Base-by-base conservation (phyloP, 1,140 invertebrate genomes). In the Macrobrachium rosenbergii region DNA sequence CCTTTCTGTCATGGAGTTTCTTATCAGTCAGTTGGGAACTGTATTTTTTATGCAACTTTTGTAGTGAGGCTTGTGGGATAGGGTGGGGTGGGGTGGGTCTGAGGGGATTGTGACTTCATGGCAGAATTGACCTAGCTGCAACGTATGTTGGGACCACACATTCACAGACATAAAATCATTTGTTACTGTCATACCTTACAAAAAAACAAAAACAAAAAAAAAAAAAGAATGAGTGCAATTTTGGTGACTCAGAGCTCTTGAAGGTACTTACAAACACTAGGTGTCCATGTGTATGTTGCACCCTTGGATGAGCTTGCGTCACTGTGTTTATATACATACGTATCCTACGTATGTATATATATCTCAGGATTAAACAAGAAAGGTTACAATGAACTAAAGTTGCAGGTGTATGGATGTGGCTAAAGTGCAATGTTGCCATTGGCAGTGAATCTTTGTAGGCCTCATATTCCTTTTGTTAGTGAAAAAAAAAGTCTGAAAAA, bases 361-460 rank as follows among this genome's bases (percentile, higher is more conserved):
- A 52, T 52, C 52, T 52, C 52, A 52, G 52, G 52, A 52, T 52
- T 52, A 52, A 52, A 10, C 52, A 52, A 52, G 52, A 12, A 52
- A 52, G 52, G 52, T 52, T 52, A 52, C 52, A 85, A 76, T 64
- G 76, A 45, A 76, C 23, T 64, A 75, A 69, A 43, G 45, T 69
- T 83, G 23, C n/a, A 62, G 82, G 75, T 69, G 82, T 72, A 81
- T 87, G 72, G 52, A 52, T 52, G 52, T 52, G 52, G 52, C 73
- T 81, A 80, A 80, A 87, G 85, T 87, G 85, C 85, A 87, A 87
- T 87, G 85, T 81, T 87, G 78, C 79, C 85, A 59, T 14, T 87
- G 72, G 73, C 75, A 67, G 84, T 80, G 78, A 81, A 87, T 37
- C 69, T 72, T 87, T 87, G 78, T 64, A 75, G 78, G n/a, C 2